These are phyloP conservation scores for Pterocles burchelli DNA, from an alignment of 2,113 vertebrate species.

Conservation along the genomic window DNA sequence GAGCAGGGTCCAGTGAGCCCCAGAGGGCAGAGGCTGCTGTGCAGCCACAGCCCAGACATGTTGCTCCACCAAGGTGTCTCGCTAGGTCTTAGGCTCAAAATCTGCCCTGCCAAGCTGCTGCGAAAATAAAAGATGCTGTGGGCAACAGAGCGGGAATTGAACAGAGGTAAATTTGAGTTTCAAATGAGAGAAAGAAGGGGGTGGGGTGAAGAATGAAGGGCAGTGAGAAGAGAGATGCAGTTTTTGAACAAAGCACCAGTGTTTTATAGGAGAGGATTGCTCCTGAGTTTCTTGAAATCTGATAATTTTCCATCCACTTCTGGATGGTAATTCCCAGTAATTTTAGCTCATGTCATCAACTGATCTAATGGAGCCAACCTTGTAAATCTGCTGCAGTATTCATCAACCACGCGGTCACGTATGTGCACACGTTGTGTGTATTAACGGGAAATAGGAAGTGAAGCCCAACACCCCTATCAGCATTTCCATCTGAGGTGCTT, in stretches of 20 bases:
- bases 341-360: not conserved
- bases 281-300: not conserved
- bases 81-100: not conserved
- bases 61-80: not conserved
- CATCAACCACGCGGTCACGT: not conserved
- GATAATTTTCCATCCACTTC: not conserved
- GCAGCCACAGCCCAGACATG: not conserved
- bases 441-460: not conserved
- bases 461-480: not conserved
- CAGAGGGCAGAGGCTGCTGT: not conserved
- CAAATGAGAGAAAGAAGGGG: not conserved
- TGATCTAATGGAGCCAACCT: not conserved
- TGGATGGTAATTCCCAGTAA: not conserved
- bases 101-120: not conserved
- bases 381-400: not conserved
- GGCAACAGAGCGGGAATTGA: not conserved
- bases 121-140: not conserved
- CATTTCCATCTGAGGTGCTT: not conserved
- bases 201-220: not conserved
- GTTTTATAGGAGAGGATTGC: not conserved
- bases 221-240: not conserved
- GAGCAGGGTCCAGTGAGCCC: not conserved
- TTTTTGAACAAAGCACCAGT: not conserved
- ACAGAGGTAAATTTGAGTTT: constrained; percentile 24
- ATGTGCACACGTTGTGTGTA: not conserved